phyloP scores from a whole-genome alignment of 2,797 vertebrate species.

The Arvicola amphibius region DNA sequence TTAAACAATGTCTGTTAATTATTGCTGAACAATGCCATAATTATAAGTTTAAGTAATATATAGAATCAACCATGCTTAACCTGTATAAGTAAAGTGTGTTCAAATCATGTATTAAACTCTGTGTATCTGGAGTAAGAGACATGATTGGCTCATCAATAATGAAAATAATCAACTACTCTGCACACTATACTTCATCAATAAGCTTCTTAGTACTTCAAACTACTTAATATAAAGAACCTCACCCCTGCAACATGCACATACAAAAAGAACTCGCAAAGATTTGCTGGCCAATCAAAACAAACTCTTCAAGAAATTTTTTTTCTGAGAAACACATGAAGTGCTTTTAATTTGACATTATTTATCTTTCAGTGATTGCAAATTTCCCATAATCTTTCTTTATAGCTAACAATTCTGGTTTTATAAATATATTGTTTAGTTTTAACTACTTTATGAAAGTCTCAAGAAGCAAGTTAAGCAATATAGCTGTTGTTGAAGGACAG shows the following conservation, averaged over 20 bases:
- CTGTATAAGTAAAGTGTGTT: background rate
- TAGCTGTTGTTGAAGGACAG: background rate
- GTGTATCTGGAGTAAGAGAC: background rate
- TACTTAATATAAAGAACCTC: background rate
- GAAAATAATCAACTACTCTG: background rate
- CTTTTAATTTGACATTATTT: background rate
- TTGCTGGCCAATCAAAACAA: background rate
- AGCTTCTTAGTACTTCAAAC: background rate
- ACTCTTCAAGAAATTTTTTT: background rate
- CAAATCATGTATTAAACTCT: background rate
- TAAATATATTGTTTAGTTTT: constrained; percentile 23
- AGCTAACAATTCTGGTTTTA: background rate
- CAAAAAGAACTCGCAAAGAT: background rate
- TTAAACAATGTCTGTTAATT: background rate
- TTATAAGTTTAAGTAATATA: background rate
- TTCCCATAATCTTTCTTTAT: background rate
- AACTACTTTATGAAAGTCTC: constrained; percentile 16
- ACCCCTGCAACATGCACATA: no score
- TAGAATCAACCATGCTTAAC: background rate
- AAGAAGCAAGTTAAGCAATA: background rate
- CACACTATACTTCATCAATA: rapidly evolving
- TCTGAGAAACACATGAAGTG: constrained; percentile 40
- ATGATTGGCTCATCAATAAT: background rate
- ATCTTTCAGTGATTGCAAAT: background rate
- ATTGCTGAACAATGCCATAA: background rate